Base-by-base conservation (phyloP, 2,113 vertebrate species). In the Misgurnus mizolepis region DNA sequence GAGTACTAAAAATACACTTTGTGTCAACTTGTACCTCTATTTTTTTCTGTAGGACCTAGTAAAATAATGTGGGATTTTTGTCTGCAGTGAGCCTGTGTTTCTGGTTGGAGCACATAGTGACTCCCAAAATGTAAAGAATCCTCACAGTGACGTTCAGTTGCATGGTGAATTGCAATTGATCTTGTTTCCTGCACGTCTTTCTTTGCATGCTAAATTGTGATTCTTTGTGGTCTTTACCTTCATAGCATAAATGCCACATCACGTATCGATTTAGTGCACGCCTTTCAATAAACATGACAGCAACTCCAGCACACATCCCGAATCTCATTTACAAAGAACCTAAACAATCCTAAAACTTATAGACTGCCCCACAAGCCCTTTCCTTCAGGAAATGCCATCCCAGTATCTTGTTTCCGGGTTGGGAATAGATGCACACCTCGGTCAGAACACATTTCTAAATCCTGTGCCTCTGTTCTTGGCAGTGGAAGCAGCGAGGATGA, bases 381-480 rank as follows among this genome's bases (percentile, higher is more conserved):
- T 34, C 56, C 53, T 67, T 67, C 74, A 80, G 79, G 84, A 78
- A 79, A 62, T 58, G 49, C 65, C 4, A 58, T 82, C 80, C 15
- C 47, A 64, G 39, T 79, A 80, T 80, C 86, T 86, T 80, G 78
- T 76, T 78, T 43, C 11, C 60, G 79, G 18, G 61, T 55, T 80
- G 40, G 79, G 80, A 73, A 80, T 73, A 66, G 85, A 71, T 79
- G 45, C 62, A 50, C 70, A 61, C 73, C 79, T 62, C 60, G 18
- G 82, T 47, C 41, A 76, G 72, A 78, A 68, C 67, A 58, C 76
- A 41, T 77, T 72, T 80, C 85, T 60, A 79, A 84, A 86, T 80
- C 80, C 82, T 71, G 64, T 60, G 12, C 58, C 80, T 84, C 47
- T 74, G 77, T 72, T 73, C 72, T 86, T 80, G 82, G 77, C 85